Percentiles rank a stretch among this genome's conserved stretches.
Conservation (phyloP, 1,140 invertebrate genomes). For the Brachionus paranguensis region DNA sequence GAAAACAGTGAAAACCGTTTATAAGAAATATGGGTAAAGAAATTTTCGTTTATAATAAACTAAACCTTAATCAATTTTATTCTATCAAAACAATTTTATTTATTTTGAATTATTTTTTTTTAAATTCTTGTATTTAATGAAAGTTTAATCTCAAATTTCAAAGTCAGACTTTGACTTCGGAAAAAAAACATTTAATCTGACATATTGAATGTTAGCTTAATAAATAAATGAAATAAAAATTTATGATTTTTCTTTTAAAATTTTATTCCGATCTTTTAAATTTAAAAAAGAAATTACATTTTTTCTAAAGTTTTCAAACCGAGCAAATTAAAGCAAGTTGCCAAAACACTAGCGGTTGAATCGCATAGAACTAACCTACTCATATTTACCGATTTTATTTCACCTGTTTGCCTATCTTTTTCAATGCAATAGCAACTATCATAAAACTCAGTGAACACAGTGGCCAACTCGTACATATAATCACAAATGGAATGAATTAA, state of each 20-base stretch:
- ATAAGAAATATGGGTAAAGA: too few relatives aligned
- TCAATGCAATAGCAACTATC: conserved; percentile 95
- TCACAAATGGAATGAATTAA: conserved; percentile 85
- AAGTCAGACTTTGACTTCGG: too few relatives aligned
- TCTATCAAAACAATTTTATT: too few relatives aligned
- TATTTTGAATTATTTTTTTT: too few relatives aligned
- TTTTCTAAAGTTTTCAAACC: conserved; percentile 82
- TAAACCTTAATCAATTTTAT: too few relatives aligned
- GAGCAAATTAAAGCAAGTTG: conserved; percentile 77
- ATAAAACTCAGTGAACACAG: conserved; percentile 91
- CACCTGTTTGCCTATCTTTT: conserved; percentile 63
- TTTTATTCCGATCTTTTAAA: background rate
- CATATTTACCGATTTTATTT: conserved; percentile 76
- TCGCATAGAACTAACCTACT: conserved; percentile 83
- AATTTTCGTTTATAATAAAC: too few relatives aligned
- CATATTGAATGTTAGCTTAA: background rate
- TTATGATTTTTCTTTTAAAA: background rate
- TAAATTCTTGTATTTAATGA: too few relatives aligned
- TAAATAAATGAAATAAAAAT: background rate
- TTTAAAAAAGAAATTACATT: conserved; percentile 64
- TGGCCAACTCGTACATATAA: conserved; percentile 87
- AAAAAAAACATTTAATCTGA: too few relatives aligned
- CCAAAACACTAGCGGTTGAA: conserved; percentile 79
- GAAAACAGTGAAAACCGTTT: too few relatives aligned
- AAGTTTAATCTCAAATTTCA: too few relatives aligned